These are phyloP conservation scores for Neostethus bicornis DNA, from an alignment of 2,797 vertebrate species.

Conservation along the genomic window DNA sequence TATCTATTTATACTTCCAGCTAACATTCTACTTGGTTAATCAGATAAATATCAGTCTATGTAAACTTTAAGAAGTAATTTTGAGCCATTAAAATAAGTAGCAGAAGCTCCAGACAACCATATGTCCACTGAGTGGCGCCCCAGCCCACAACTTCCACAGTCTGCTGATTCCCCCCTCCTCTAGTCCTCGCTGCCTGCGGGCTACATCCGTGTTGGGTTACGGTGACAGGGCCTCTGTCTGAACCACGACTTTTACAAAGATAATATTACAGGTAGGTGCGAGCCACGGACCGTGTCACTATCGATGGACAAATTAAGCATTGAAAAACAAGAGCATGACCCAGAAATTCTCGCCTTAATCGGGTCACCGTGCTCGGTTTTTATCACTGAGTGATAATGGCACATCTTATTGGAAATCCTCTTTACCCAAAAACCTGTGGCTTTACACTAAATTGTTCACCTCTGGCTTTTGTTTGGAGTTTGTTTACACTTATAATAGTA, in stretches of 20 bases:
- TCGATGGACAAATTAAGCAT: slow-evolving; percentile 74
- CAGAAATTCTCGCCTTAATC: slow-evolving; percentile 74
- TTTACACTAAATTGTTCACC: slow-evolving; percentile 57
- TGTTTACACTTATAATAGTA: slow-evolving; percentile 47
- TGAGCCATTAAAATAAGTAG: neutral
- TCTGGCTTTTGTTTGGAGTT: slow-evolving; percentile 48
- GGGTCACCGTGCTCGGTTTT: slow-evolving; percentile 73
- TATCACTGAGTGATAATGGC: slow-evolving; percentile 69
- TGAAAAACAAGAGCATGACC: slow-evolving; percentile 75
- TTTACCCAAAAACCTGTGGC: slow-evolving; percentile 65
- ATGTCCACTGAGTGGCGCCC: slow-evolving; percentile 82
- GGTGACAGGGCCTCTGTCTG: slow-evolving; percentile 87
- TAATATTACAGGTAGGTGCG: slow-evolving; percentile 94
- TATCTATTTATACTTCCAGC: too few relatives aligned
- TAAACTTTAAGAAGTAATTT: too few relatives aligned
- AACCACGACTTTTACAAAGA: slow-evolving; percentile 92
- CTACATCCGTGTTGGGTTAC: slow-evolving; percentile 87
- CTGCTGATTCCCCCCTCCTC: slow-evolving; percentile 9
- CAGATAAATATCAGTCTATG: too few relatives aligned
- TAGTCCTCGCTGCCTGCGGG: slow-evolving; percentile 45
- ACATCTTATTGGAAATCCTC: slow-evolving; percentile 63
- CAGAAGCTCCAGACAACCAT: slow-evolving; percentile 18
- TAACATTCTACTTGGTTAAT: too few relatives aligned
- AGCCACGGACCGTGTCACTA: slow-evolving; percentile 82
- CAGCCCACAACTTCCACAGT: slow-evolving; percentile 68